These are phyloP conservation scores for Zeus faber DNA, from an alignment of 2,113 vertebrate genomes.

Conservation along the genomic window DNA sequence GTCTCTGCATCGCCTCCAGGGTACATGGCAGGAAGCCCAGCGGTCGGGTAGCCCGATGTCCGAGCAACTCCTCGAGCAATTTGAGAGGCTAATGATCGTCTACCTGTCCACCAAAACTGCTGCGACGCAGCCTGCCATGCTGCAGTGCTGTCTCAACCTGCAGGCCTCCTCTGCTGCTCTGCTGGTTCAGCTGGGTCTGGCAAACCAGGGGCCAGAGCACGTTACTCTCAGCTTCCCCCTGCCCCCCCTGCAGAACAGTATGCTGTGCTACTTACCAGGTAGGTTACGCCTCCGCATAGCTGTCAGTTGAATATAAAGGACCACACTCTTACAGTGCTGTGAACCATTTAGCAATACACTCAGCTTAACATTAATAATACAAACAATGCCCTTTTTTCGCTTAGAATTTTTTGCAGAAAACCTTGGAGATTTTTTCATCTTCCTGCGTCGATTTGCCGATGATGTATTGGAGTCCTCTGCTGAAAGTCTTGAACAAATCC, in stretches of 20 bases:
- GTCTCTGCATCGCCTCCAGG: constrained; percentile 94
- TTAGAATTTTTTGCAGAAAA: constrained; percentile 97
- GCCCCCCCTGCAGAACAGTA: constrained; percentile 74
- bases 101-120: constrained; percentile 96
- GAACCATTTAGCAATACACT: too few relatives aligned
- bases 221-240: constrained; percentile 85
- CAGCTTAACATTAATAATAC: neutral
- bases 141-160: constrained; percentile 93
- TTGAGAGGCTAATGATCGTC: constrained; percentile 94
- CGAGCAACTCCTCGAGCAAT: constrained; percentile 91
- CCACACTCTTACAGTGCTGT: too few relatives aligned
- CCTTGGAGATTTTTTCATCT: constrained; percentile 95
- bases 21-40: constrained; percentile 93
- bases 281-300: too few relatives aligned
- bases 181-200: constrained; percentile 87
- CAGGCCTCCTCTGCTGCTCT: constrained; percentile 92
- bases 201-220: constrained; percentile 83
- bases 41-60: constrained; percentile 83
- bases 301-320: too few relatives aligned
- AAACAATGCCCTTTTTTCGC: constrained; percentile 14
- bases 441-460: constrained; percentile 92
- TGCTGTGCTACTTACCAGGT: constrained; percentile 92
- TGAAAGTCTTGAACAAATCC: constrained; percentile 87
- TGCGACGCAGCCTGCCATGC: constrained; percentile 88
- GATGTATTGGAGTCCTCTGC: constrained; percentile 90